Conservation (phyloP, 92 coral and sea anemone genomes). For the Metridium senile region DNA sequence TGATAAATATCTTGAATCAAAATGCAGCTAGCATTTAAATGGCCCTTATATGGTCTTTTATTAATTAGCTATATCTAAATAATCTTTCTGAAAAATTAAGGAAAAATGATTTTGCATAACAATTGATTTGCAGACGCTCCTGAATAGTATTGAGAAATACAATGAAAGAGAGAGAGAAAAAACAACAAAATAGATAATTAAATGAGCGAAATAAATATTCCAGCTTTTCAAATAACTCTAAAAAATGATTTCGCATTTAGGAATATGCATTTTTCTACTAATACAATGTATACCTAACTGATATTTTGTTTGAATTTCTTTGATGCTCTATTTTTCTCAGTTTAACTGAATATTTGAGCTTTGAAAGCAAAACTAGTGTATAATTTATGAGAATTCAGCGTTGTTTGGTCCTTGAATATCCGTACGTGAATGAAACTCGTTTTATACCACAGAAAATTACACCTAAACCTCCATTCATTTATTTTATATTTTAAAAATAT, state of each 20-base stretch:
- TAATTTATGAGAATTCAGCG: conserved; percentile 2
- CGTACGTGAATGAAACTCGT: background rate
- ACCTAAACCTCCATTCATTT: background rate
- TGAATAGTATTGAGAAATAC: too few relatives aligned
- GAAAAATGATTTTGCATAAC: too few relatives aligned
- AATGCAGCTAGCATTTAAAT: background rate
- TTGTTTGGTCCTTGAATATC: background rate
- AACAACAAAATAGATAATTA: too few relatives aligned
- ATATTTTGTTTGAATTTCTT: background rate
- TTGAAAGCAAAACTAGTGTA: background rate
- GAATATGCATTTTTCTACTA: too few relatives aligned
- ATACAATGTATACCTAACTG: background rate
- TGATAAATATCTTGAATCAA: background rate
- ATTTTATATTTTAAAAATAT: too few relatives aligned
- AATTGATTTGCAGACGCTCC: too few relatives aligned
- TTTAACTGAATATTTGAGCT: background rate
- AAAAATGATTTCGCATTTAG: too few relatives aligned
- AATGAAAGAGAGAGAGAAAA: too few relatives aligned
- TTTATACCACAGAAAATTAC: background rate
- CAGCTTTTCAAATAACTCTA: too few relatives aligned
- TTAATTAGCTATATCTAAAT: background rate
- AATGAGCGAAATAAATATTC: too few relatives aligned
- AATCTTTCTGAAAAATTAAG: too few relatives aligned
- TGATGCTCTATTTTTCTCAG: background rate
- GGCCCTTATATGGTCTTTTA: background rate